Evolutionary conservation across 2,888 invertebrate genomes (phyloP), one percentile per base, ranked within the genome.

Genomic region (Hybos culiciformis): DNA sequence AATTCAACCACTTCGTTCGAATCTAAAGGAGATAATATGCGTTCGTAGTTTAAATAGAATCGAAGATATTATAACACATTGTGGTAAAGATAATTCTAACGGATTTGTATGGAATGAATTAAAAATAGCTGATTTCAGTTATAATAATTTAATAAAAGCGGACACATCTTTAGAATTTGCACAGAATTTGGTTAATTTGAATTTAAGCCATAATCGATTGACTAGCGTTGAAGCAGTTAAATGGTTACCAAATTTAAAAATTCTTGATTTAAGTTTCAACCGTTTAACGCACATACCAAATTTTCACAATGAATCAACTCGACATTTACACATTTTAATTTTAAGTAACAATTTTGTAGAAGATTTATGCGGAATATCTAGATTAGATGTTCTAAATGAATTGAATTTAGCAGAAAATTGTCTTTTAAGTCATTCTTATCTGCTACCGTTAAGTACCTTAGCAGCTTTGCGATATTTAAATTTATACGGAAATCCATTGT

Each of bases 291-390:
- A 54, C 32, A 59, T 78, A 37, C 80, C 80, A 3, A 54, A 53
- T 7, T 73, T 80, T 50, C 73, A 71, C 51, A 69, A 70, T 51
- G 70, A 71, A 45, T 67, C 74, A 12, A 70, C 68, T 44, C 70
- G 68, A 42, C 69, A 70, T 24, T 59, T 78, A 39, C 71, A 73
- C 61, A 62, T 72, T 32, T 59, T 81, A 11, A 69, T 75, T 40
- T 56, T 79, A 39, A 74, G 71, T 50, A 75, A 77, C 57, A 81
- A 81, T 60, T 74, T 72, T 48, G 71, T 81, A 40, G 77, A 78
- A 50, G 71, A 74, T 54, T 60, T 80, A 36, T 58, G 62, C 49
- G 77, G 75, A 59, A 54, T 80, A 26, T 63, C 70, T 24, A 63
- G 66, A 36, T 58, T 80, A 33, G 69, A 70, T 45, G 70, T 70